phyloP scores from a whole-genome alignment of 2,888 invertebrate species.

The Ctenicera cuprea region DNA sequence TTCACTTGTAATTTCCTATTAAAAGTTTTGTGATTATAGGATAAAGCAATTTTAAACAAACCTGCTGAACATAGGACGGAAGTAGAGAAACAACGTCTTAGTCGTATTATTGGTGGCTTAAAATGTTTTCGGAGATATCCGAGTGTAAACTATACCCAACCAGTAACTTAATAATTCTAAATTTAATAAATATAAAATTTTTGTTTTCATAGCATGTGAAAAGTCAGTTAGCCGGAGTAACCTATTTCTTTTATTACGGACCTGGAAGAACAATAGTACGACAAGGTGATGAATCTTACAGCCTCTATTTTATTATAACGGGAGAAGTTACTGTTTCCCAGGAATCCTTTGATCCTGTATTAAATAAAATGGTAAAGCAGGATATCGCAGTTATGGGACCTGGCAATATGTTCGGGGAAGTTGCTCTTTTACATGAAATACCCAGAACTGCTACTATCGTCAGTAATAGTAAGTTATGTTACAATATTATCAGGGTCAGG shows the following conservation, averaged over 20 bases:
- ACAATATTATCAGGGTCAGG: no score
- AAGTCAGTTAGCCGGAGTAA: slow-evolving; percentile 77
- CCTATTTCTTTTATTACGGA: slow-evolving; percentile 78
- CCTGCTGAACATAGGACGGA: slow-evolving; percentile 75
- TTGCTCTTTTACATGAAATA: slow-evolving; percentile 78
- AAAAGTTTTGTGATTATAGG: no score
- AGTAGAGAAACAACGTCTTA: slow-evolving; percentile 77
- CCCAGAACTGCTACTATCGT: slow-evolving; percentile 78
- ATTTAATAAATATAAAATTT: slow-evolving; percentile 47
- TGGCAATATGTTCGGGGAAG: slow-evolving; percentile 82
- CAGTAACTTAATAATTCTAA: background rate
- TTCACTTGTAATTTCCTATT: no score
- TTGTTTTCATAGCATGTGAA: slow-evolving; percentile 74
- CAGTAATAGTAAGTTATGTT: slow-evolving; percentile 72
- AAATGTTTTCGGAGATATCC: slow-evolving; percentile 79
- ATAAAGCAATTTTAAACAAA: slow-evolving; percentile 78
- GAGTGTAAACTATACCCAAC: slow-evolving; percentile 69
- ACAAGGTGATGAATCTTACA: slow-evolving; percentile 77
- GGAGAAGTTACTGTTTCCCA: slow-evolving; percentile 77
- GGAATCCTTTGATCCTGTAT: slow-evolving; percentile 73
- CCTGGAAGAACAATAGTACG: slow-evolving; percentile 78
- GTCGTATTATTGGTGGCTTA: slow-evolving; percentile 76
- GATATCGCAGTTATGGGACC: slow-evolving; percentile 75
- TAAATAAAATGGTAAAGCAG: slow-evolving; percentile 72
- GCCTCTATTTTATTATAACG: slow-evolving; percentile 79